Percentiles rank a stretch among this genome's conserved stretches.
Conservation (phyloP, 1,140 invertebrate species). For the Gerris buenoi region DNA sequence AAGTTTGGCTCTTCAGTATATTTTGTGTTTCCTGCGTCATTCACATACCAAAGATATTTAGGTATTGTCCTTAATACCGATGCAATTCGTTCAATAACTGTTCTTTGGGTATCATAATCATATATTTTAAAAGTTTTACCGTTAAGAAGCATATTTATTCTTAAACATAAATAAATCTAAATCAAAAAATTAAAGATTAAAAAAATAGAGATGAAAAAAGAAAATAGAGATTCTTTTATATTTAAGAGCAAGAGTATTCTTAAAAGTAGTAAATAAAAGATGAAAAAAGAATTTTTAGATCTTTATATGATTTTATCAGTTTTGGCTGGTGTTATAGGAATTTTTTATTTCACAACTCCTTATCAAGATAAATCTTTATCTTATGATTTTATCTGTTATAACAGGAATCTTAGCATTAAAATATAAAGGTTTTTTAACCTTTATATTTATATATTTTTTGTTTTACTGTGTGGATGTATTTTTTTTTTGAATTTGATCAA, state of each 20-base stretch:
- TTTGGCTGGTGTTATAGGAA: too few species aligned
- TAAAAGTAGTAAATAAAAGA: neutral
- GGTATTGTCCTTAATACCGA: neutral
- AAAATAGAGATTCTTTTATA: neutral
- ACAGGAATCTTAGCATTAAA: neutral
- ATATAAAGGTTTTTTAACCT: neutral
- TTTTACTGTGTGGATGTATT: neutral
- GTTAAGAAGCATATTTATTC: neutral
- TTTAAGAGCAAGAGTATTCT: neutral
- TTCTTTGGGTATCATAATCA: neutral
- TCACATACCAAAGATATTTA: neutral
- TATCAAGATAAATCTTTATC: neutral
- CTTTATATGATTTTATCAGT: neutral
- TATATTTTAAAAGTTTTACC: neutral
- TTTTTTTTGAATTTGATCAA: neutral
- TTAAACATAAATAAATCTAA: neutral
- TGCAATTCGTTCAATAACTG: neutral
- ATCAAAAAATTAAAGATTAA: neutral
- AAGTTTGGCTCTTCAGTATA: neutral
- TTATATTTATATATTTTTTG: neutral
- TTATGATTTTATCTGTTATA: neutral
- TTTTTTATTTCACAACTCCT: neutral
- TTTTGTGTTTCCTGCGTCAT: neutral
- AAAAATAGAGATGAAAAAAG: neutral
- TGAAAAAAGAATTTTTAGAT: neutral